A percentile compares a stretch with the other conserved stretches of the same genome.
Evolutionary conservation across 2,888 invertebrate species (phyloP).

Genomic region (Acrobasis repandana): DNA sequence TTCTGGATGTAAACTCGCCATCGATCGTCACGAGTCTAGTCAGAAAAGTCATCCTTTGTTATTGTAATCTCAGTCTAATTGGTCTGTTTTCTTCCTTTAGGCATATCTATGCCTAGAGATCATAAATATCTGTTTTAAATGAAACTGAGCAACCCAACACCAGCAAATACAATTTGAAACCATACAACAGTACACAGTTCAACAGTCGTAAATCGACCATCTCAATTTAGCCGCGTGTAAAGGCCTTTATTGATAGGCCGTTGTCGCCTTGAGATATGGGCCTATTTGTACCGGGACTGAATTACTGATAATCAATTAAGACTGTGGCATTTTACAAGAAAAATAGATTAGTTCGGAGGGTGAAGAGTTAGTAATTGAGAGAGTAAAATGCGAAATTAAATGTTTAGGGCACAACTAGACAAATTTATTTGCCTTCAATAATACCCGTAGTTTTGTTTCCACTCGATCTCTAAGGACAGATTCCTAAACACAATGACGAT

Average conservation of each 20-base stretch:
- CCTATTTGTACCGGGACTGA: slow-evolving; percentile 50
- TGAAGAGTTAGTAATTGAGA: slow-evolving; percentile 16
- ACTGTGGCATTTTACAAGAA: slow-evolving; percentile 20
- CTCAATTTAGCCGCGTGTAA: slow-evolving; percentile 54
- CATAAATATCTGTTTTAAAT: too few species aligned
- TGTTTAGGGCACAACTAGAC: background rate
- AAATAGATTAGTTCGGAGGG: slow-evolving; percentile 18
- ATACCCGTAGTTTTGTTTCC: too few species aligned
- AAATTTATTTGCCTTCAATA: too few species aligned
- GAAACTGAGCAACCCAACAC: too few species aligned
- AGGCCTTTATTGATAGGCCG: slow-evolving; percentile 73
- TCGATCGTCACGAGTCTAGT: too few species aligned
- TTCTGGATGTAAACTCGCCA: too few species aligned
- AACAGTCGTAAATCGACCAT: slow-evolving; percentile 50
- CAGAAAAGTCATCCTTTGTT: too few species aligned
- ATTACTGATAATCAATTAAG: slow-evolving; percentile 25
- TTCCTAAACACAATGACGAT: slow-evolving; percentile 6
- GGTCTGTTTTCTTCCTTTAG: too few species aligned
- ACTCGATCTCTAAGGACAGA: too few species aligned
- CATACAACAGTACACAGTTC: background rate
- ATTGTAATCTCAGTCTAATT: too few species aligned
- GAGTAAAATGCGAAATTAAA: background rate
- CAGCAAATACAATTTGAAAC: background rate
- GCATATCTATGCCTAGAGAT: too few species aligned
- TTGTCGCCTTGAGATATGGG: slow-evolving; percentile 72